These are phyloP conservation scores for Ictalurus furcatus DNA, from an alignment of 2,113 vertebrate genomes.

Conservation along the genomic window DNA sequence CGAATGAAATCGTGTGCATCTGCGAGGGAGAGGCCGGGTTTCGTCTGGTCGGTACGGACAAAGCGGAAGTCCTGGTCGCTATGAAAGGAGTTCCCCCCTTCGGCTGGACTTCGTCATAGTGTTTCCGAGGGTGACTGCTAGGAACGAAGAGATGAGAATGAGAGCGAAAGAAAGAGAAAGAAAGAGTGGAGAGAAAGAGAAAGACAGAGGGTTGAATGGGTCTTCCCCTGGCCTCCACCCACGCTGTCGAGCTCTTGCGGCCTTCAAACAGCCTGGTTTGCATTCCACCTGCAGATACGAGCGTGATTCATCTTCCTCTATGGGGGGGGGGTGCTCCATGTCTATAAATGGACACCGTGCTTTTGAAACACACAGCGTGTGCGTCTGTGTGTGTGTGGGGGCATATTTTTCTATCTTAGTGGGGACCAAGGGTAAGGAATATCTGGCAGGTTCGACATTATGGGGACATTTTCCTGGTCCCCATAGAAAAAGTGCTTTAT, in stretches of 20 bases:
- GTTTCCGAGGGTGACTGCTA: conserved; percentile 64
- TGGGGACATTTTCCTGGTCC: not conserved
- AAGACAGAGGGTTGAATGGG: conserved; percentile 43
- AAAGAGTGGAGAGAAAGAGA: conserved; percentile 17
- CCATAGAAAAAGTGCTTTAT: not conserved
- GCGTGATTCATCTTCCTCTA: conserved; percentile 57
- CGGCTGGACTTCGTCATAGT: conserved; percentile 61
- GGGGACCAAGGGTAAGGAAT: not conserved
- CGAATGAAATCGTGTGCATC: conserved; percentile 41
- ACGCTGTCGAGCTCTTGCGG: conserved; percentile 40
- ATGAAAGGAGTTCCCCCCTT: conserved; percentile 73
- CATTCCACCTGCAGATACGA: conserved; percentile 65
- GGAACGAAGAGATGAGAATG: conserved; percentile 40
- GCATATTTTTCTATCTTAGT: not conserved
- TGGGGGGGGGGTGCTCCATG: conserved; percentile 44
- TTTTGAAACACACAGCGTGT: conserved; percentile 25
- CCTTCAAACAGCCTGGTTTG: conserved; percentile 58
- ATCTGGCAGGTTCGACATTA: not conserved
- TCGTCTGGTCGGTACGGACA: conserved; percentile 41
- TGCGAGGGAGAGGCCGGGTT: conserved; percentile 45
- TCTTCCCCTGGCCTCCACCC: conserved; percentile 62
- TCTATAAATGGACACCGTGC: conserved; percentile 56
- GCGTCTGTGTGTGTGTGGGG: not conserved
- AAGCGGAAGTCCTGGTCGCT: conserved; percentile 55
- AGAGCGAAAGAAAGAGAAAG: not conserved